Evolutionary conservation across 1,140 invertebrate species (phyloP).

Genomic region (Diploscapter pachys): DNA sequence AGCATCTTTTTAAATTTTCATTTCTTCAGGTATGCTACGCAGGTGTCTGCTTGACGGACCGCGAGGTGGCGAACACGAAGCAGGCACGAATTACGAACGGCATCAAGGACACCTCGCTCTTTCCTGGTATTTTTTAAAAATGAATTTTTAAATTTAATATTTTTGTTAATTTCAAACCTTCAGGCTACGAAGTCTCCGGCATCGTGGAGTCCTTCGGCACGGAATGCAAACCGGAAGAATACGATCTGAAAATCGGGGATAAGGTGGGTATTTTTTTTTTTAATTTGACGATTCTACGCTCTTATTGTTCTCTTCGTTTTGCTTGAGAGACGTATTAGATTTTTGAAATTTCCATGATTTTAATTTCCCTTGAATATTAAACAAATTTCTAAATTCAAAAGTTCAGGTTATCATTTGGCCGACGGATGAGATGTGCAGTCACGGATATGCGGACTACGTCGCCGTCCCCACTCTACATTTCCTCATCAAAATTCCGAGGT

Average conservation of each 20-base stretch:
- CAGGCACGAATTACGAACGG: constrained; percentile 56
- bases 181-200: constrained; percentile 60
- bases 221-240: constrained; percentile 47
- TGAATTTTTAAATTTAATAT: constrained; percentile 2
- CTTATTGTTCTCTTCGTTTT: too few species aligned
- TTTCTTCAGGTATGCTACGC: constrained; percentile 55
- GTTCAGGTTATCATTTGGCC: constrained; percentile 59
- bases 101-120: constrained; percentile 57
- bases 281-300: too few species aligned
- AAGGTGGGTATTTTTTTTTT: constrained; percentile 50
- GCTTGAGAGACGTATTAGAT: too few species aligned
- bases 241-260: constrained; percentile 55
- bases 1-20: background rate
- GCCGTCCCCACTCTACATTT: constrained; percentile 78
- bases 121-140: constrained; percentile 44
- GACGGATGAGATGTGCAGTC: constrained; percentile 57
- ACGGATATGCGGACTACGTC: constrained; percentile 80
- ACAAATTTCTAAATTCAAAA: background rate
- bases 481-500: constrained; percentile 75
- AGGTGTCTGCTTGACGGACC: constrained; percentile 56
- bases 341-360: too few species aligned
- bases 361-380: background rate
- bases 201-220: constrained; percentile 58
- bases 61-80: constrained; percentile 57
- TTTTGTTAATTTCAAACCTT: constrained; percentile 11